Evolutionary conservation across 92 coral and sea anemone genomes (phyloP).

Genomic region (Phymanthus crucifer): DNA sequence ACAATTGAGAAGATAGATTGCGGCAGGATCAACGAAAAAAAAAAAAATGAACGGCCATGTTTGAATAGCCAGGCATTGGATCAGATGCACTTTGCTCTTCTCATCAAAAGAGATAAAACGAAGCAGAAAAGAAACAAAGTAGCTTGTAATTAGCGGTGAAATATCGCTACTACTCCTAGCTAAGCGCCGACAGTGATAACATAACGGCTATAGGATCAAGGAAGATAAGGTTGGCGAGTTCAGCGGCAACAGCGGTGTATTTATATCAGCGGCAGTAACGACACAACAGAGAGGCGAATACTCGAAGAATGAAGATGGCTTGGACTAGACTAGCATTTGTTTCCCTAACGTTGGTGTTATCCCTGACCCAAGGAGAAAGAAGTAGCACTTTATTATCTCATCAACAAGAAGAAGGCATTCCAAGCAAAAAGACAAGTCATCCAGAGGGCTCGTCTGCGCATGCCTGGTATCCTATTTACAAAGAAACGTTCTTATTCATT

Average conservation of each 20-base stretch:
- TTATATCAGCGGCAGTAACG: no score
- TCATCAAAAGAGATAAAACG: neutral
- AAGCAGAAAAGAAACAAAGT: neutral
- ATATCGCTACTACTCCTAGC: neutral
- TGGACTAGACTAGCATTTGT: neutral
- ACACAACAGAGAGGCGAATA: no score
- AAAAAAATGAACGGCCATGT: neutral
- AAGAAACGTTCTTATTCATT: constrained; percentile 25
- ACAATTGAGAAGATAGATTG: neutral
- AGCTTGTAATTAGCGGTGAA: neutral
- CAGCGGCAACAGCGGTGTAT: no score
- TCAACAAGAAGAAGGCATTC: neutral
- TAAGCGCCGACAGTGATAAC: neutral
- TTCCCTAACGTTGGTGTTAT: neutral
- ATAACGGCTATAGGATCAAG: no score
- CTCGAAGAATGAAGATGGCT: neutral
- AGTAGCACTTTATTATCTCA: neutral
- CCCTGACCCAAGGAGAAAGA: neutral
- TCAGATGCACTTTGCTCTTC: neutral
- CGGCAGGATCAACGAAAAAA: neutral
- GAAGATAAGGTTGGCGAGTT: no score
- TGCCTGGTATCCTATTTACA: constrained; percentile 22
- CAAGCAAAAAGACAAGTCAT: neutral
- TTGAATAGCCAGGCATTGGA: neutral
- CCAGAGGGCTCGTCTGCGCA: neutral